phyloP scores from a whole-genome alignment of 1,140 invertebrate species.

The Plectrocnemia conspersa region DNA sequence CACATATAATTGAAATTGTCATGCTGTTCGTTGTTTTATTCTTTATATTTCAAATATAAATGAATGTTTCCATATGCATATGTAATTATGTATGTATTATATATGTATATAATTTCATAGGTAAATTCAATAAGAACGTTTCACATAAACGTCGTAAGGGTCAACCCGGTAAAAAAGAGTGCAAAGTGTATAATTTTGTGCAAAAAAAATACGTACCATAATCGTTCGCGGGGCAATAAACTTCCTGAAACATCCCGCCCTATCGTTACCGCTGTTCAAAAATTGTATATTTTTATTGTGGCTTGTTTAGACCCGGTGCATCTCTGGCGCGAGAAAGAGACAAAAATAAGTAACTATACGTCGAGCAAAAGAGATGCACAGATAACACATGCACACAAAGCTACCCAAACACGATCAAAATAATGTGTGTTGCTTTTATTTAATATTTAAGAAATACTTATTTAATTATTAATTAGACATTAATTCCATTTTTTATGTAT shows the following conservation, averaged over 20 bases:
- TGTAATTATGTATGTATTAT: background rate
- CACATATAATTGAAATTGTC: background rate
- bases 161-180: no score
- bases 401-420: constrained; percentile 1
- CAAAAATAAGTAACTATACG: constrained; percentile 5
- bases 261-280: constrained; percentile 33
- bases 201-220: background rate
- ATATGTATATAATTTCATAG: background rate
- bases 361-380: constrained; percentile 31
- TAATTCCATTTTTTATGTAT: background rate
- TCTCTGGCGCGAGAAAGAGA: constrained; percentile 24
- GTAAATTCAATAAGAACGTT: background rate
- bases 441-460: constrained; percentile 2
- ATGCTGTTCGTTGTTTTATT: background rate
- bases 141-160: constrained; percentile 18
- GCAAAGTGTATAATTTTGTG: no score
- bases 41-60: background rate
- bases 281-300: constrained; percentile 31
- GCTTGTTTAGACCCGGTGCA: constrained; percentile 25
- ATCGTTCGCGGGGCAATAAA: constrained; percentile 31
- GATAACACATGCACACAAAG: constrained; percentile 20
- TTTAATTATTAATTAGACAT: background rate
- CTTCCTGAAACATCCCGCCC: constrained; percentile 25
- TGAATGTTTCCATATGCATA: background rate
- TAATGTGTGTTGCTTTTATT: background rate